Evolutionary conservation across 2,888 invertebrate species (phyloP).

Genomic region (Philereme transversata): DNA sequence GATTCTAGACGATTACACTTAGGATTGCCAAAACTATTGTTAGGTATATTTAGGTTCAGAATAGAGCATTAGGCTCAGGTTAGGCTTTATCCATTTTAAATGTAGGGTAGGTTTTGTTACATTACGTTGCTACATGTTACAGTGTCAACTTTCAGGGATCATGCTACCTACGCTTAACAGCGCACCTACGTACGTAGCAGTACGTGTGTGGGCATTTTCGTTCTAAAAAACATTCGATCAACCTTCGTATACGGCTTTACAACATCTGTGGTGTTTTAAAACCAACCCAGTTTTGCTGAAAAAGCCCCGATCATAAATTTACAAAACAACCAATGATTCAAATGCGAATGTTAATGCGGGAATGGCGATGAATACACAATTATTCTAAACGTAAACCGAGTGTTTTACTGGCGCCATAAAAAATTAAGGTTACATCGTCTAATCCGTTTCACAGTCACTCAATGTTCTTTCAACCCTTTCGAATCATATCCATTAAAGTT

Average conservation of each 20-base stretch:
- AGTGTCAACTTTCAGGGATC: background rate
- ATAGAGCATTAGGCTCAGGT: too few relatives aligned
- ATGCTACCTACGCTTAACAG: background rate
- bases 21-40: too few relatives aligned
- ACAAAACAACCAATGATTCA: background rate
- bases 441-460: conserved; percentile 41
- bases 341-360: background rate
- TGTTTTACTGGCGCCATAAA: conserved; percentile 8
- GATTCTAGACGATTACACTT: too few relatives aligned
- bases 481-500: conserved; percentile 40
- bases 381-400: background rate
- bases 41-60: too few relatives aligned
- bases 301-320: background rate
- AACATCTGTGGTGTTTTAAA: too few relatives aligned
- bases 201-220: too few relatives aligned
- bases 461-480: conserved; percentile 32
- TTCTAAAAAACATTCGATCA: too few relatives aligned
- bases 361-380: background rate
- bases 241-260: too few relatives aligned
- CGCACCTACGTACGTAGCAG: background rate
- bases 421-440: conserved; percentile 23
- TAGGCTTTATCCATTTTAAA: too few relatives aligned
- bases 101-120: background rate
- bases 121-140: background rate
- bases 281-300: too few relatives aligned